Base-by-base conservation (phyloP, 2,888 invertebrate species). In the Odontocerum albicorne region DNA sequence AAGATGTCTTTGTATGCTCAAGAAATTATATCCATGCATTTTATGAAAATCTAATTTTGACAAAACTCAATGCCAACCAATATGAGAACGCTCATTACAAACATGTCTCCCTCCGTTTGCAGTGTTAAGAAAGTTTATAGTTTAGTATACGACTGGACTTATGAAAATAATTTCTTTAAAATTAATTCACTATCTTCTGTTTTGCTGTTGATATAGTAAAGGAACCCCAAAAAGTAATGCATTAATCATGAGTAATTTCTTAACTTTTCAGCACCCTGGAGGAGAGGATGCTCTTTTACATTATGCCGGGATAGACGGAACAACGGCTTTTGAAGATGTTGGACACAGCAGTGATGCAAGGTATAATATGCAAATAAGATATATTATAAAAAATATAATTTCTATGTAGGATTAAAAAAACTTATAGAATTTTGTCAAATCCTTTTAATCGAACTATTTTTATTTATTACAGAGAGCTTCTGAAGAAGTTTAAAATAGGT, bases 301-400 rank as follows among this genome's bases (percentile, higher is more conserved):
- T 63, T 85, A 86, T 68, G 88, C 84, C 16, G 93, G 92, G 43
- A 77, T 76, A 65, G 91, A 93, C 72, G 89, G 84, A 0, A 90
- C 93, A 15, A 89, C 89, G 70, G 81, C 85, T 0, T 96, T 96
- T 73, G 93, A 96, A 75, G 94, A 96, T 78, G 92, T 95, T n/a
- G 95, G 94, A 0, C 96, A 96, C 72, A 95, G 95, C 16, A 82
- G 82, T 36, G 94, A 93, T 76, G 96, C 96, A 3, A 70, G 67
- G 77, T 74, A 52, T n/a, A n/a, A n/a, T n/a, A n/a, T n/a, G n/a
- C n/a, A n/a, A n/a, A n/a, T n/a, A n/a, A n/a, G n/a, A n/a, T n/a
- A n/a, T n/a, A n/a, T n/a, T n/a, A n/a, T n/a, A n/a, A n/a, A n/a
- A n/a, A n/a, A n/a, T n/a, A n/a, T n/a, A n/a, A n/a, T n/a, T n/a